phyloP scores from a whole-genome alignment of 2,888 invertebrate genomes.

The Ceraclea dissimilis region DNA sequence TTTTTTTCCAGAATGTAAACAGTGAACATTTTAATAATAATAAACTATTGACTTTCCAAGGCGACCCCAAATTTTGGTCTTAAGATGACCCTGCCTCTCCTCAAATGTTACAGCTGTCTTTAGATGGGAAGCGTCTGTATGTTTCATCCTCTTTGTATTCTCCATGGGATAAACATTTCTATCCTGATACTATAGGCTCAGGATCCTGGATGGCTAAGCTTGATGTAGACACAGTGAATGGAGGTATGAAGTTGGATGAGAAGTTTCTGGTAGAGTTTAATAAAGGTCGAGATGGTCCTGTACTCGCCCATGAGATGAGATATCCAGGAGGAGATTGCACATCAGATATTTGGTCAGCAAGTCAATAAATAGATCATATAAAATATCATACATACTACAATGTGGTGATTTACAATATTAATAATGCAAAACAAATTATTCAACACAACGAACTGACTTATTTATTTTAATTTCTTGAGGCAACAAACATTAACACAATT shows the following conservation, averaged over 20 bases:
- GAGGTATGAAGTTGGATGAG: slow-evolving; percentile 79
- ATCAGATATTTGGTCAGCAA: neutral
- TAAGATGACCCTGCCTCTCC: no score
- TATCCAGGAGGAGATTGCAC: neutral
- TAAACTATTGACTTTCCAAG: no score
- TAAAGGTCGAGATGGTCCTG: slow-evolving; percentile 77
- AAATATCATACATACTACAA: no score
- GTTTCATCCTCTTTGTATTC: slow-evolving; percentile 85
- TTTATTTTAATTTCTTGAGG: no score
- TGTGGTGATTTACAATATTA: no score
- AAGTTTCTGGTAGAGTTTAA: slow-evolving; percentile 90
- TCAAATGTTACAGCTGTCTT: slow-evolving; percentile 94
- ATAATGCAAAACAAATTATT: no score
- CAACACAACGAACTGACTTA: no score
- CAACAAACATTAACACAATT: no score
- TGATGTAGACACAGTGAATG: slow-evolving; percentile 75
- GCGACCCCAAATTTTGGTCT: no score
- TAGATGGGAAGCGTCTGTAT: slow-evolving; percentile 91
- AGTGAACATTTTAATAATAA: no score
- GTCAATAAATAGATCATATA: no score
- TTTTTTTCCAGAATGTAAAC: no score
- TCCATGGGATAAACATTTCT: slow-evolving; percentile 92
- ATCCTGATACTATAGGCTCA: slow-evolving; percentile 69
- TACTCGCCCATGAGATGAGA: slow-evolving; percentile 37
- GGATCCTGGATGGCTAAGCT: slow-evolving; percentile 71